Percentiles rank a stretch among this genome's conserved stretches.
Evolutionary conservation across 2,797 vertebrate species (phyloP).

Genomic region (Dryobates pubescens): DNA sequence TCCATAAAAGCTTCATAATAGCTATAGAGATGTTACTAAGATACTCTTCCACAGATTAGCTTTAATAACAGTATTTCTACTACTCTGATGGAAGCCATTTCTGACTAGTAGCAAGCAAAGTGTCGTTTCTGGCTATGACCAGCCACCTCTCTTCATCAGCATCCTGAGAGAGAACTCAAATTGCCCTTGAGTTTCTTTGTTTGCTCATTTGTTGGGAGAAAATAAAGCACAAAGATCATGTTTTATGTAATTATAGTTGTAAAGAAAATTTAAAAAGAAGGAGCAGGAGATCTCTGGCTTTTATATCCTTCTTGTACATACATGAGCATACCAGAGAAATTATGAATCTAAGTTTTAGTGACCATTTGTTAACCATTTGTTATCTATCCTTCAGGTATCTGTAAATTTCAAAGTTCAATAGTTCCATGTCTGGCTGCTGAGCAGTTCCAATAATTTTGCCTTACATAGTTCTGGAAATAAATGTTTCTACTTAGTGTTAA

Average conservation of each 20-base stretch:
- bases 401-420: not conserved
- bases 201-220: not conserved
- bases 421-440: not conserved
- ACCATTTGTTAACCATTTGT: not conserved
- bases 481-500: not conserved
- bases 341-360: not conserved
- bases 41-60: not conserved
- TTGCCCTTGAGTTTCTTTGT: not conserved
- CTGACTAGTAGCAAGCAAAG: not conserved
- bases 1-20: accelerated
- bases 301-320: not conserved
- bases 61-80: not conserved
- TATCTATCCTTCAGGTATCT: not conserved
- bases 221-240: not conserved
- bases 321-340: not conserved
- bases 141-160: not conserved
- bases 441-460: not conserved
- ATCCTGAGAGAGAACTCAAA: not conserved
- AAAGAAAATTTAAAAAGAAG: not conserved
- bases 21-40: not conserved
- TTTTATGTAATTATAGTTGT: not conserved
- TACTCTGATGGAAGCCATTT: not conserved
- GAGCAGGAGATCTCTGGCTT: not conserved
- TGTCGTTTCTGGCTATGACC: not conserved
- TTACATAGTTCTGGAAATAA: not conserved